Evolutionary conservation across 2,888 invertebrate genomes (phyloP).

Genomic region (Erebia epiphron): DNA sequence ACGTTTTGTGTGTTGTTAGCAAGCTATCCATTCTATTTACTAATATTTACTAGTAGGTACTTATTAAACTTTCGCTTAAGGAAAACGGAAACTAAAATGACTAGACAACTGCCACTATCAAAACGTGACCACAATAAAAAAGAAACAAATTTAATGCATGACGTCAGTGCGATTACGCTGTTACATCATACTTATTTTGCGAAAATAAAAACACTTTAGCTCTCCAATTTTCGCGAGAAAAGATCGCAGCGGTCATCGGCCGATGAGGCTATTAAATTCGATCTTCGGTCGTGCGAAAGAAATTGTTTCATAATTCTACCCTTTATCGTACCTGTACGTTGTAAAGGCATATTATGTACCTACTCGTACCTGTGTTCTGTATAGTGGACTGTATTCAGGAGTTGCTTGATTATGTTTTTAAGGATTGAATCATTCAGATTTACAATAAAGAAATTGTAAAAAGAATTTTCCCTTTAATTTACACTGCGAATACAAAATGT

Average conservation of each 20-base stretch:
- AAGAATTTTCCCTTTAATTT: neutral
- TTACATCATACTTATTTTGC: constrained; percentile 51
- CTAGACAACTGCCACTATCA: neutral
- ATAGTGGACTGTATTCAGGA: neutral
- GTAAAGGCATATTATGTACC: neutral
- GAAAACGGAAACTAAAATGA: constrained; percentile 8
- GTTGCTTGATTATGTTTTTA: too few species aligned
- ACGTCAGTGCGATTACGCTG: constrained; percentile 41
- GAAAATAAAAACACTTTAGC: constrained; percentile 46
- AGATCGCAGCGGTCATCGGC: constrained; percentile 33
- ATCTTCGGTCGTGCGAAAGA: constrained; percentile 1
- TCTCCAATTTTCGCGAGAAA: constrained; percentile 25
- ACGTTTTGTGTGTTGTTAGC: neutral
- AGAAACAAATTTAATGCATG: constrained; percentile 20
- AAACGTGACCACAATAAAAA: constrained; percentile 13
- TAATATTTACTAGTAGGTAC: neutral
- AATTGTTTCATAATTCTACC: constrained; percentile 26
- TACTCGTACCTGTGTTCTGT: neutral
- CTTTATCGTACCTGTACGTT: constrained; percentile 2
- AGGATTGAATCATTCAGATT: too few species aligned
- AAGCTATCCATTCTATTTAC: neutral
- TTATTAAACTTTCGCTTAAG: constrained; percentile 3
- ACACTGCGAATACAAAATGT: neutral
- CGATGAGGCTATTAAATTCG: constrained; percentile 16
- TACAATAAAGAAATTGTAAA: neutral